Evolutionary conservation across 1,140 invertebrate species (phyloP).

Genomic region (Sitophilus oryzae): DNA sequence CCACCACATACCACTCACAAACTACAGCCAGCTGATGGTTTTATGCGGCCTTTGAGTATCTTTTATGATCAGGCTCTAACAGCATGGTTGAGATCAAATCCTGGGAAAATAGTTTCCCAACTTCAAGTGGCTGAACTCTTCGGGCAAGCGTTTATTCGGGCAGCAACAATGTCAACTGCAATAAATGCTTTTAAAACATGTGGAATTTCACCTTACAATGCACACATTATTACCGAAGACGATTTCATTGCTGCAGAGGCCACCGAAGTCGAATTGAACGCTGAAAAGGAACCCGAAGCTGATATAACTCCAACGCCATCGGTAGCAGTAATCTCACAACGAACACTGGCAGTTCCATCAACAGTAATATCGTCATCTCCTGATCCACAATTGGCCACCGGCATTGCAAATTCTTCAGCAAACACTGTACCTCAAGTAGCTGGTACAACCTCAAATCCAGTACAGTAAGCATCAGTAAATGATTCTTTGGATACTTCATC

Average conservation of each 20-base stretch:
- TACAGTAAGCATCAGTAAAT: too few relatives aligned
- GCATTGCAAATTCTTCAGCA: not conserved
- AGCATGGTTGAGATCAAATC: not conserved
- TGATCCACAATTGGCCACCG: not conserved
- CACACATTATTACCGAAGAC: constrained; percentile 26
- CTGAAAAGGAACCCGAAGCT: constrained; percentile 7
- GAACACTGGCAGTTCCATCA: constrained; percentile 7
- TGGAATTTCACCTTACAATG: constrained; percentile 3
- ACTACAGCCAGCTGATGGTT: constrained; percentile 39
- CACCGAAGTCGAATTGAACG: constrained; percentile 7
- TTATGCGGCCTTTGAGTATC: constrained; percentile 38
- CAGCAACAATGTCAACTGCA: constrained; percentile 3
- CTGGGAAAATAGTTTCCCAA: not conserved
- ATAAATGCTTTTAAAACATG: constrained; percentile 9
- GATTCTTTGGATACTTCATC: too few relatives aligned
- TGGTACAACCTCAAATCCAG: not conserved
- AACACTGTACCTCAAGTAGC: not conserved
- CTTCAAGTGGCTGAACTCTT: constrained; percentile 2
- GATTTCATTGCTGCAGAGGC: constrained; percentile 20
- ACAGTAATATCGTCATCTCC: not conserved
- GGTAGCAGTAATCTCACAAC: constrained; percentile 15
- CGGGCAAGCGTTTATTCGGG: constrained; percentile 1
- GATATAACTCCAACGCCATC: constrained; percentile 29
- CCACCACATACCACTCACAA: constrained; percentile 28
- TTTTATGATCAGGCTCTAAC: constrained; percentile 31